Conservation (phyloP, 1,140 invertebrate species). For the Atopsyche davidsoni region DNA sequence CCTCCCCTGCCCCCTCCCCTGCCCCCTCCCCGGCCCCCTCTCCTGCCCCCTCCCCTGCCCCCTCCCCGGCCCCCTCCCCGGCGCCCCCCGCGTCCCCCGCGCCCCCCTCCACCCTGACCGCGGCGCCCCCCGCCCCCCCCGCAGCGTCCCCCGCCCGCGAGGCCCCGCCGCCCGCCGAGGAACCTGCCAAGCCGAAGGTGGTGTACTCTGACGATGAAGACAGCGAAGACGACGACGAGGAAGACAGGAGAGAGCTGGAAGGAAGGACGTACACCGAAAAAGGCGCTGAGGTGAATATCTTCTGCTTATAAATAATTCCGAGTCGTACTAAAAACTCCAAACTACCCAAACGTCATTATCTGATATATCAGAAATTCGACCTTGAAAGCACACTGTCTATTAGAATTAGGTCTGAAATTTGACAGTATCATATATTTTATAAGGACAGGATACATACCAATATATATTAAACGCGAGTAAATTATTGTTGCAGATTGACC, state of each 20-base stretch:
- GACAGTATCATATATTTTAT: too few species aligned
- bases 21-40: not conserved
- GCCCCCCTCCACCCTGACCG: conserved; percentile 3
- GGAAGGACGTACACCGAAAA: conserved; percentile 70
- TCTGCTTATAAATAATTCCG: not conserved
- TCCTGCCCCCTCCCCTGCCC: not conserved
- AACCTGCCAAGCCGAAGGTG: conserved; percentile 35
- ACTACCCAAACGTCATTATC: too few species aligned
- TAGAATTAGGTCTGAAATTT: too few species aligned
- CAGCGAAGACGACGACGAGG: conserved; percentile 47
- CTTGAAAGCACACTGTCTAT: too few species aligned
- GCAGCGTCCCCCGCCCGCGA: conserved; percentile 20
- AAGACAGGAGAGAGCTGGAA: conserved; percentile 67
- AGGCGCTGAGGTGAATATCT: conserved; percentile 63
- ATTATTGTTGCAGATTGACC: conserved; percentile 78
- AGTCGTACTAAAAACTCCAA: too few species aligned
- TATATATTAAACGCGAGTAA: too few species aligned
- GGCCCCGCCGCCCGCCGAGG: conserved; percentile 23
- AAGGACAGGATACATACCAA: too few species aligned
- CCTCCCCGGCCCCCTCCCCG: too few species aligned
- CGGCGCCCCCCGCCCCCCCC: not conserved
- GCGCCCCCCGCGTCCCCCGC: not conserved
- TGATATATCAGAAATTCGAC: too few species aligned
- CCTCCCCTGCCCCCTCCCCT: not conserved
- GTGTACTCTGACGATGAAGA: conserved; percentile 42